Percentiles rank a stretch among this genome's conserved stretches.
Evolutionary conservation across 1,140 invertebrate species (phyloP).

Genomic region (Oncopodura yosiiana): DNA sequence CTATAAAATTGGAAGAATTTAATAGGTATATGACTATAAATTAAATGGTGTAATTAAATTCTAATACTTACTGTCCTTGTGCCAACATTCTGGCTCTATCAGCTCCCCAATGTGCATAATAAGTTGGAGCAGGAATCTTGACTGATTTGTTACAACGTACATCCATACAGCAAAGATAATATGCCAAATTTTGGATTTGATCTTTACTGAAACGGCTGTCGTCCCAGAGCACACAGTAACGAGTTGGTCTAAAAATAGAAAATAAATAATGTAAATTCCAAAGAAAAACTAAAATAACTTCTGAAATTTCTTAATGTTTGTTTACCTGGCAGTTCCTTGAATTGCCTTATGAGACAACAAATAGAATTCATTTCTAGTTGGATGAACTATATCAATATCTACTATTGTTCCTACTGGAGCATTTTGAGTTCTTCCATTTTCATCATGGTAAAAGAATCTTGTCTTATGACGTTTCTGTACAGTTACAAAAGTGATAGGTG

Average conservation of each 20-base stretch:
- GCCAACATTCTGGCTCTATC: conserved; percentile 49
- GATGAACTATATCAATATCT: conserved; percentile 70
- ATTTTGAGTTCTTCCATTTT: conserved; percentile 46
- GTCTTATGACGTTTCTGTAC: too few relatives aligned
- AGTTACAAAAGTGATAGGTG: background rate
- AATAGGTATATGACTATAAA: too few relatives aligned
- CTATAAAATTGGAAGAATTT: too few relatives aligned
- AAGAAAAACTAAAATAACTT: too few relatives aligned
- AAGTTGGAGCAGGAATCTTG: conserved; percentile 85
- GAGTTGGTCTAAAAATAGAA: conserved; percentile 75
- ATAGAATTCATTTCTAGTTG: conserved; percentile 74
- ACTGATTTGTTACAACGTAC: conserved; percentile 74
- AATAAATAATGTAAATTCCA: too few relatives aligned
- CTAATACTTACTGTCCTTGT: too few relatives aligned
- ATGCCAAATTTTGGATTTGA: conserved; percentile 71
- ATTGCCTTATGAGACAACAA: conserved; percentile 59
- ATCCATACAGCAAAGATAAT: conserved; percentile 80
- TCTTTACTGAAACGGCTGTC: conserved; percentile 62
- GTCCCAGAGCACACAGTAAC: conserved; percentile 76
- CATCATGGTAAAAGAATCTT: background rate
- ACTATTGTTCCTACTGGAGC: conserved; percentile 75
- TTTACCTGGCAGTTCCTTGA: conserved; percentile 42
- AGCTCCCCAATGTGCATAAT: conserved; percentile 88
- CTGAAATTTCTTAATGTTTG: too few relatives aligned
- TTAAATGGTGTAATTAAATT: too few relatives aligned